These are phyloP conservation scores for Dasyornis broadbenti DNA, from an alignment of 2,113 vertebrate genomes.

Conservation along the genomic window DNA sequence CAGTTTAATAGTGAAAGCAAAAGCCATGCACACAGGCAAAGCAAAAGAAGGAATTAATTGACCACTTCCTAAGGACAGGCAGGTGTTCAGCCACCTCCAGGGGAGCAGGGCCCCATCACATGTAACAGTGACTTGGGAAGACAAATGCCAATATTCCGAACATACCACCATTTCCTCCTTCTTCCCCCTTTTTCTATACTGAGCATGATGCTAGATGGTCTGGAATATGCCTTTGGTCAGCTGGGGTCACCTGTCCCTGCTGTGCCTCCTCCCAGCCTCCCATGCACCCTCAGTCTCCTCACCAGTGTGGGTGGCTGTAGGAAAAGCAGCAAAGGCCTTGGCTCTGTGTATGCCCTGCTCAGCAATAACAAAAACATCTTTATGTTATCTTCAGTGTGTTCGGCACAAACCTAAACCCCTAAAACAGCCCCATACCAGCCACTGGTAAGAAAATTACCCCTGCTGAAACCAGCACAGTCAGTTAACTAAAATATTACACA, in stretches of 20 bases:
- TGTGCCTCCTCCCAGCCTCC: not conserved
- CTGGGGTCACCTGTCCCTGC: not conserved
- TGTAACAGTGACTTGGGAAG: fast-evolving
- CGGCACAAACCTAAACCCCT: not conserved
- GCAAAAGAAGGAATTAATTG: not conserved
- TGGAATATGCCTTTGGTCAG: not conserved
- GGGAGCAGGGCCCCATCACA: not conserved
- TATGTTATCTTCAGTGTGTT: not conserved
- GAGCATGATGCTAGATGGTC: not conserved
- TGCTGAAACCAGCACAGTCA: not conserved
- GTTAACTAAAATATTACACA: not conserved
- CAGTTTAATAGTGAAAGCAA: not conserved
- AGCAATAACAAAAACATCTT: not conserved
- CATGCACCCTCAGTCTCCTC: not conserved
- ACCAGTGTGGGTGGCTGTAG: not conserved
- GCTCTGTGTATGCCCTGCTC: not conserved
- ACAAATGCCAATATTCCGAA: not conserved
- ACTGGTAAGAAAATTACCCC: not conserved
- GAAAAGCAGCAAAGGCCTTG: not conserved
- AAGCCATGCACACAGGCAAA: not conserved
- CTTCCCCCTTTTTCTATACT: not conserved
- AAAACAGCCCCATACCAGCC: not conserved
- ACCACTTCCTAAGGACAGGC: not conserved
- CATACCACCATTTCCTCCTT: not conserved
- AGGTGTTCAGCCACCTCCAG: not conserved